Evolutionary conservation across 1,140 invertebrate genomes (phyloP).

Genomic region (Drosophila tsacasi): DNA sequence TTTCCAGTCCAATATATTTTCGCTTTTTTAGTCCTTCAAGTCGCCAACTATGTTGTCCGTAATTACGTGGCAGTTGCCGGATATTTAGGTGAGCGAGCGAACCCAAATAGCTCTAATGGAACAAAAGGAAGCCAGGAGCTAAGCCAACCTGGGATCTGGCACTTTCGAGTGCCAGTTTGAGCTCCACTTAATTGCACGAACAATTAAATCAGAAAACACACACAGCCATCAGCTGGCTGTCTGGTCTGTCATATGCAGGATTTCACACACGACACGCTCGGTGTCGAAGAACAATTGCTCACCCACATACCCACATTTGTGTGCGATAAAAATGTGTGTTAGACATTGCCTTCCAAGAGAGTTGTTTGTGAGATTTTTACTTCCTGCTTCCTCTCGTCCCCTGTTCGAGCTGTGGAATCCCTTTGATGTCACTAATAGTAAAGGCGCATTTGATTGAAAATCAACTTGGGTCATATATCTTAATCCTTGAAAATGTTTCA

Average conservation of each 20-base stretch:
- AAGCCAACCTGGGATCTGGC: constrained; percentile 11
- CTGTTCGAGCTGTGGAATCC: background rate
- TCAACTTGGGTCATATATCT: too few relatives aligned
- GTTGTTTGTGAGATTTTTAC: constrained; percentile 38
- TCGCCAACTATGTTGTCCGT: constrained; percentile 13
- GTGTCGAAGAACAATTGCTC: constrained; percentile 26
- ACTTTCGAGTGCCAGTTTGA: constrained; percentile 8
- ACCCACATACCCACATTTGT: background rate
- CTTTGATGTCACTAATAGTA: constrained; percentile 5
- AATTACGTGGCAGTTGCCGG: constrained; percentile 29
- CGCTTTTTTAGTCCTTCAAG: constrained; percentile 7
- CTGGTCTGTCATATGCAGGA: constrained; percentile 43
- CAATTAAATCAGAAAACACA: constrained; percentile 43
- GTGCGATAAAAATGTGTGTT: constrained; percentile 42
- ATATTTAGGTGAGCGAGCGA: constrained; percentile 8
- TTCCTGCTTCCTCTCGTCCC: background rate
- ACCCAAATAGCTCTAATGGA: constrained; percentile 24
- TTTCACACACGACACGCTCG: constrained; percentile 19
- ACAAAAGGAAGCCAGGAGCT: constrained; percentile 19
- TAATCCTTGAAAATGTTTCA: background rate
- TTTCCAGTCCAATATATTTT: constrained; percentile 23
- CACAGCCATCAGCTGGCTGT: constrained; percentile 18
- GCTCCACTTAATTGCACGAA: constrained; percentile 34
- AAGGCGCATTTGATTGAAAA: background rate
- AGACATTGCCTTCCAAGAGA: constrained; percentile 31